These are phyloP conservation scores for Drosophila atripex DNA, from an alignment of 2,888 invertebrate species.

Conservation along the genomic window DNA sequence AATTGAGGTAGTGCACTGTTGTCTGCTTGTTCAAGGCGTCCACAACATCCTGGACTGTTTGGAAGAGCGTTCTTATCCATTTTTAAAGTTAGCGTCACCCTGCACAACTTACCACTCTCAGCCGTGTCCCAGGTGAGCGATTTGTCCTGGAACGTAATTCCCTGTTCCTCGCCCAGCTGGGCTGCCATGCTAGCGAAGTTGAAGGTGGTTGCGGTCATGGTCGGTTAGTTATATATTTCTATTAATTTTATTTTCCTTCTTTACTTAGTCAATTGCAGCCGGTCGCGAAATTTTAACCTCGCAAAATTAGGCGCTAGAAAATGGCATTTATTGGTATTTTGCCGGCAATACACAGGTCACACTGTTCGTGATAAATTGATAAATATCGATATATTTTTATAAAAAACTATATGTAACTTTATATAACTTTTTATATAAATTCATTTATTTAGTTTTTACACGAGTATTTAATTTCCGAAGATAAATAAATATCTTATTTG, in stretches of 20 bases:
- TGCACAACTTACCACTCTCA: slow-evolving; percentile 88
- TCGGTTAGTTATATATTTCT: slow-evolving; percentile 1
- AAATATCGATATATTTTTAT: not conserved
- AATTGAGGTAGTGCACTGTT: slow-evolving; percentile 89
- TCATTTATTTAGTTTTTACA: no score
- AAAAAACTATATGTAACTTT: no score
- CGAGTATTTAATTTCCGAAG: no score
- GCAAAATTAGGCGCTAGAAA: slow-evolving; percentile 66
- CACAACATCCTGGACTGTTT: slow-evolving; percentile 88
- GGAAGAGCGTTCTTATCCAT: not conserved
- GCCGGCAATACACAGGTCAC: slow-evolving; percentile 7
- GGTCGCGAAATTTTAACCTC: slow-evolving; percentile 55
- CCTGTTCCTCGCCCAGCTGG: slow-evolving; percentile 81
- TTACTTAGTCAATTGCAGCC: slow-evolving; percentile 18
- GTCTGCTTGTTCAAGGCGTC: slow-evolving; percentile 90
- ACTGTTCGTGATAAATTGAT: not conserved
- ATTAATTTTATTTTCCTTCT: slow-evolving; percentile 21
- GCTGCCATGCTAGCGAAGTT: slow-evolving; percentile 68
- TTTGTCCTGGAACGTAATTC: slow-evolving; percentile 92
- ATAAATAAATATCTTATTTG: no score
- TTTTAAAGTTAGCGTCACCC: not conserved
- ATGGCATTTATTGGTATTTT: slow-evolving; percentile 20
- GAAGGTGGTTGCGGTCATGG: slow-evolving; percentile 56
- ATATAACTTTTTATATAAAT: no score
- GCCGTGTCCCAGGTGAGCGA: slow-evolving; percentile 91